Percentiles rank a stretch among this genome's conserved stretches.
Conservation (phyloP, 1,140 invertebrate genomes). For the Limonius californicus region DNA sequence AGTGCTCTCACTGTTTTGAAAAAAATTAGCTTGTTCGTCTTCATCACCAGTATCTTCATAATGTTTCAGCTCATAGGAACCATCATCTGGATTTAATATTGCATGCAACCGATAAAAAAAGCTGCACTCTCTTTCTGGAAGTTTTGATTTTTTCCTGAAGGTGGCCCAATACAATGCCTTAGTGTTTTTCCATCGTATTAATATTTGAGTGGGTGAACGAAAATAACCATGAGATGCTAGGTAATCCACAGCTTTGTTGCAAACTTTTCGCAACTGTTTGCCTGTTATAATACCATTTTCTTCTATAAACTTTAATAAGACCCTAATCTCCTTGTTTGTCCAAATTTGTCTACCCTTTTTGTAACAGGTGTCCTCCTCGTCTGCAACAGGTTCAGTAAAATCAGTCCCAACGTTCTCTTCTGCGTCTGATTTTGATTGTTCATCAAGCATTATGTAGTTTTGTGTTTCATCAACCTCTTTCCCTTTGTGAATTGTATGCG, state of each 20-base stretch:
- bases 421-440: not conserved
- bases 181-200: conserved; percentile 6
- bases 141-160: not conserved
- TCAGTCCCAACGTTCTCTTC: not conserved
- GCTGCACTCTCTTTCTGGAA: conserved; percentile 8
- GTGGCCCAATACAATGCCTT: conserved; percentile 11
- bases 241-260: not conserved
- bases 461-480: not conserved
- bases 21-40: not conserved
- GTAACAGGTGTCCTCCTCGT: not conserved
- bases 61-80: not conserved
- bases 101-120: conserved; percentile 1
- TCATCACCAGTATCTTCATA: not conserved
- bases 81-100: conserved; percentile 10
- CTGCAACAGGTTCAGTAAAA: not conserved
- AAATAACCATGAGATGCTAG: not conserved
- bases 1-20: not conserved
- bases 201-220: conserved; percentile 5
- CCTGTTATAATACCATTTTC: conserved; percentile 1
- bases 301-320: conserved; percentile 12
- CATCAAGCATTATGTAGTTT: not conserved
- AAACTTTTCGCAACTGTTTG: not conserved
- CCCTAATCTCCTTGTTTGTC: conserved; percentile 1
- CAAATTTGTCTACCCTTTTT: conserved; percentile 10
- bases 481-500: not conserved